Base-by-base conservation (phyloP, 2,797 vertebrate species). In the Hypotaenidia philippensis region DNA sequence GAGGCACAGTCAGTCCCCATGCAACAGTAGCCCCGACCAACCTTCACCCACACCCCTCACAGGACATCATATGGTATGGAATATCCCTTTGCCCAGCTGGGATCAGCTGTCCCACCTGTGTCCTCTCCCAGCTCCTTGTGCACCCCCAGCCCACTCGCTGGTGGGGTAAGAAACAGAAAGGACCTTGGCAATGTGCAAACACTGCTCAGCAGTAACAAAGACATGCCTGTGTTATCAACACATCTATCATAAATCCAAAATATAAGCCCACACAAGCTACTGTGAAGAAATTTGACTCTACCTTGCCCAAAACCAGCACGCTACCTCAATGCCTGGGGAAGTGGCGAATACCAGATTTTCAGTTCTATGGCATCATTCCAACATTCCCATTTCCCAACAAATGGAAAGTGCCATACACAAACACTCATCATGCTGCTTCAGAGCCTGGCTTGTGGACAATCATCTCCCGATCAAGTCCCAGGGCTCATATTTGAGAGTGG, bases 351-450 rank as follows among this genome's bases (percentile, higher is more conserved):
- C 3, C 19, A 71, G 34, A 70, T 55, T 63, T 57, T 41, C 32
- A 5, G 18, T 16, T 70, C 56, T 38, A 17, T 59, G 44, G 5
- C 78, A 65, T 20, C 11, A 16, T 38, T 74, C n/a, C 26, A n/a
- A 3, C 31, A 61, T 59, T 74, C 10, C 6, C 8, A 31, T 40
- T 78, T 90, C 53, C 55, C 59, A 90, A 3, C 5, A 57, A 41
- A 49, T 1, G 4, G 60, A 49, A 90, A 77, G 15, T 1, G 1
- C 20, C 13, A 18, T 11, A 79, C 6, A 19, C 31, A 36, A 56
- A 20, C 1, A 1, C 3, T n/a, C 20, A 36, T 13, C n/a, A 52
- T 0, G 0, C 11, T 65, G 19, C 13, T 57, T 69, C 69, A 83
- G 52, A 80, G 17, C 13, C 16, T 88, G 27, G 3, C 3, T 57